Base-by-base conservation (phyloP, 2,797 vertebrate species). In the Distichodus sexfasciatus region DNA sequence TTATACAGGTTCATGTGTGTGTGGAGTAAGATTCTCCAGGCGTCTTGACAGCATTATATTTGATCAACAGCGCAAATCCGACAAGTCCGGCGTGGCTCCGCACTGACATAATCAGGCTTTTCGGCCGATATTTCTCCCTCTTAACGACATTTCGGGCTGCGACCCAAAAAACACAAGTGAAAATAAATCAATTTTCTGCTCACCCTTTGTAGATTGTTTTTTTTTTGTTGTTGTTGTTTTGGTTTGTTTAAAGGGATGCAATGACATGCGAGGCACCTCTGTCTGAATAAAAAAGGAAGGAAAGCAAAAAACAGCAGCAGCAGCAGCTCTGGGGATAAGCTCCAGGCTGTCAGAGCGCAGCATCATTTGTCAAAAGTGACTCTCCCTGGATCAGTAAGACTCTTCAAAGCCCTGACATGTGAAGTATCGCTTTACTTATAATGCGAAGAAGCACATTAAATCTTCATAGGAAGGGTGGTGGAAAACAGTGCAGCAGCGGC, bases 21-120 rank as follows among this genome's bases (percentile, higher is more conserved):
- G 43, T 15, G 35, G 40, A 44, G 36, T 15, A 47, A 14, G 38
- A 54, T 36, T 58, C 57, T 76, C 48, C 7, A 57, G 35, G 63
- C 74, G 43, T 67, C 60, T 69, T 72, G 46, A 69, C 71, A 65
- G 67, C 44, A 19, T 48, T 38, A 44, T 59, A 64, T 69, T 64
- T 60, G 59, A 76, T 76, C 36, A 17, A 24, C 11, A 23, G 55
- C 24, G 50, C 19, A 59, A 61, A 68, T 62, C 28, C 14, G 26
- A 67, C 47, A 38, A 60, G 63, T 61, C 48, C 40, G 23, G 54
- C 35, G 28, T 36, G 10, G 36, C 24, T 41, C 35, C 43, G 17
- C 40, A 17, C 35, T 17, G 40, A 51, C 57, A 53, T 43, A 29
- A 48, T 35, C 36, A 59, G 19, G 6, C 53, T 66, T 44, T 72